phyloP scores from a whole-genome alignment of 1,140 invertebrate genomes.

The Drosophila bocqueti region DNA sequence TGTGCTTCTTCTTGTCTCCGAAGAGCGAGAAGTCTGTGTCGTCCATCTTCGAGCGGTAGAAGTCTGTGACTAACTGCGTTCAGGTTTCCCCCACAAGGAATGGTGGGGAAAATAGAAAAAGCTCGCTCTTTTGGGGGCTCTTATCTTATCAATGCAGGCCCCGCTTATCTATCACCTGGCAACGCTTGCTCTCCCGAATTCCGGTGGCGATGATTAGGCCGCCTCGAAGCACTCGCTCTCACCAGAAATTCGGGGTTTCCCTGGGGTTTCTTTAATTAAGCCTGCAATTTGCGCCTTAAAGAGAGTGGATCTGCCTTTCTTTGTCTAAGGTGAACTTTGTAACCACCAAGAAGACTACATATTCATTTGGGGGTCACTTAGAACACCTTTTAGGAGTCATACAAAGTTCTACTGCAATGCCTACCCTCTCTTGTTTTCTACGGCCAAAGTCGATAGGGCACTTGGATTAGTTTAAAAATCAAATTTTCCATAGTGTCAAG shows the following conservation, averaged over 20 bases:
- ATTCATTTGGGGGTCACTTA: background rate
- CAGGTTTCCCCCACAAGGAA: constrained; percentile 16
- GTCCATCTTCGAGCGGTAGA: constrained; percentile 59
- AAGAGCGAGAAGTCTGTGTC: constrained; percentile 75
- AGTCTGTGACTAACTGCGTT: constrained; percentile 57
- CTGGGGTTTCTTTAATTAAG: background rate
- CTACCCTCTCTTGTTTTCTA: background rate
- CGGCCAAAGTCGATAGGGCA: background rate
- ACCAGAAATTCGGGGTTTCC: background rate
- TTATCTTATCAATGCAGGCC: constrained; percentile 58
- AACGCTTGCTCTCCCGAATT: constrained; percentile 3
- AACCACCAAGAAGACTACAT: background rate
- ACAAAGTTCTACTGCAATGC: background rate
- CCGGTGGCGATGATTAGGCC: background rate
- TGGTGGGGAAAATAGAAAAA: constrained; percentile 28
- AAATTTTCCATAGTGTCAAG: too few relatives aligned
- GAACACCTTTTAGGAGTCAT: background rate
- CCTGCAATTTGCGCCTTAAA: background rate
- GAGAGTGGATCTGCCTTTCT: background rate
- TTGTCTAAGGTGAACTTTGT: background rate
- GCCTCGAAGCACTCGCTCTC: background rate
- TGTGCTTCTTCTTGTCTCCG: constrained; percentile 67
- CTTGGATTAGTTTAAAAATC: background rate
- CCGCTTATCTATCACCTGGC: constrained; percentile 29
- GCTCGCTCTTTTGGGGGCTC: constrained; percentile 18